Percentiles rank a stretch among this genome's conserved stretches.
phyloP scores from a whole-genome alignment of 2,113 vertebrate species.

The Campylomormyrus numenius region DNA sequence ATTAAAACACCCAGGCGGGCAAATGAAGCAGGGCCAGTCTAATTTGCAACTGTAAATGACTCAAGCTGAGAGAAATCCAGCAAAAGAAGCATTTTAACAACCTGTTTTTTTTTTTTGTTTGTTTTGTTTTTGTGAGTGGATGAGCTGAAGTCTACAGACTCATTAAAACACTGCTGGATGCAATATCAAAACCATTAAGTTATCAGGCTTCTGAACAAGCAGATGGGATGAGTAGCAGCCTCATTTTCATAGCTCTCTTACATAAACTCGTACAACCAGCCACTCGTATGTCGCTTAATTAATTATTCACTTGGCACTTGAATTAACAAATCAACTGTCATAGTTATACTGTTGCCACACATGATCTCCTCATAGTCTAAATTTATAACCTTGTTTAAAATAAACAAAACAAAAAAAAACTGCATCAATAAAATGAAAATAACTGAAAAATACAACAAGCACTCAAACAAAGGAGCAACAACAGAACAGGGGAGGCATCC shows the following conservation, averaged over 20 bases:
- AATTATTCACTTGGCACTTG: background rate
- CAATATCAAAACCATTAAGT: background rate
- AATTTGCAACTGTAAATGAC: background rate
- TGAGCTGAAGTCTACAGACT: background rate
- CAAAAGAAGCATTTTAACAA: background rate
- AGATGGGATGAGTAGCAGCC: background rate
- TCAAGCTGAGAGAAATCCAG: background rate
- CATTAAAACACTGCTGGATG: background rate
- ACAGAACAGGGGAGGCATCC: background rate
- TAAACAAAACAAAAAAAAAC: background rate
- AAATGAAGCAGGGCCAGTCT: background rate
- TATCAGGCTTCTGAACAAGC: background rate
- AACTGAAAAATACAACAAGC: background rate
- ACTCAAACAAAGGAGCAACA: conserved; percentile 1
- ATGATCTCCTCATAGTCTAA: background rate
- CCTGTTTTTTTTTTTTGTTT: background rate
- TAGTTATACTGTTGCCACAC: background rate
- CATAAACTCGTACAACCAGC: background rate
- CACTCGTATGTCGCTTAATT: background rate
- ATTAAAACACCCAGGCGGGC: background rate
- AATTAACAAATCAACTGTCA: background rate
- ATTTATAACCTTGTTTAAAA: background rate
- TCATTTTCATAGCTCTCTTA: background rate
- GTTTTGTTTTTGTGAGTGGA: background rate
- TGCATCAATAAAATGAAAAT: background rate